Conservation (phyloP, 1,140 invertebrate species). For the Pseudomyrmex concolor region DNA sequence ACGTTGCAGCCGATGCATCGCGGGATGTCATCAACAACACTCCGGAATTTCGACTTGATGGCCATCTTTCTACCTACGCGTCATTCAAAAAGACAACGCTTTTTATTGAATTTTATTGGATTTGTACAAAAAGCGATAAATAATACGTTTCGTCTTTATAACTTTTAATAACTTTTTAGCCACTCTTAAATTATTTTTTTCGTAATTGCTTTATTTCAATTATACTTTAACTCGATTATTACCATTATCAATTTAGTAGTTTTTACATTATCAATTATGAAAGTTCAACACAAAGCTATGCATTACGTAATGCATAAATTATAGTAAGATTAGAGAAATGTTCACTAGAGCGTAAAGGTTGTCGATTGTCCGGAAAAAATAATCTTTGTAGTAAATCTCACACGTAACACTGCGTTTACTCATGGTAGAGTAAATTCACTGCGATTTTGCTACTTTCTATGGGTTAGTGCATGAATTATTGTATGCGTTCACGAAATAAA, state of each 20-base stretch:
- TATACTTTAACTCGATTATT: no score
- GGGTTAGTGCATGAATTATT: not conserved
- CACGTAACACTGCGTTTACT: slow-evolving; percentile 47
- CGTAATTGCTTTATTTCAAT: no score
- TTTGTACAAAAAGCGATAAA: slow-evolving; percentile 2
- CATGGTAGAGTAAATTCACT: slow-evolving; percentile 13
- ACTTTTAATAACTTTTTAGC: no score
- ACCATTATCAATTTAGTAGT: no score
- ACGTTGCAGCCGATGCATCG: slow-evolving; percentile 23
- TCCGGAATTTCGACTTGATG: slow-evolving; percentile 25
- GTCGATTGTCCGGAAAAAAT: slow-evolving; percentile 24
- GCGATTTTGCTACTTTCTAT: slow-evolving; percentile 28
- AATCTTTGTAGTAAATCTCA: slow-evolving; percentile 37
- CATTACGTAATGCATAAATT: slow-evolving; percentile 34
- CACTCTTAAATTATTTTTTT: no score
- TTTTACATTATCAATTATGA: slow-evolving; percentile 6
- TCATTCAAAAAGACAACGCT: not conserved
- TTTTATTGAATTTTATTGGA: not conserved
- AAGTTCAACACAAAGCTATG: not conserved
- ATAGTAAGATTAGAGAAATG: slow-evolving; percentile 34
- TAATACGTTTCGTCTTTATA: not conserved
- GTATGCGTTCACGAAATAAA: not conserved
- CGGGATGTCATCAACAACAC: slow-evolving; percentile 15
- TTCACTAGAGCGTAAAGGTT: slow-evolving; percentile 24
- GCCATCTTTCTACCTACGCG: slow-evolving; percentile 2